These are phyloP conservation scores for Polypedilum vanderplanki DNA, from an alignment of 1,140 invertebrate genomes.

Conservation along the genomic window DNA sequence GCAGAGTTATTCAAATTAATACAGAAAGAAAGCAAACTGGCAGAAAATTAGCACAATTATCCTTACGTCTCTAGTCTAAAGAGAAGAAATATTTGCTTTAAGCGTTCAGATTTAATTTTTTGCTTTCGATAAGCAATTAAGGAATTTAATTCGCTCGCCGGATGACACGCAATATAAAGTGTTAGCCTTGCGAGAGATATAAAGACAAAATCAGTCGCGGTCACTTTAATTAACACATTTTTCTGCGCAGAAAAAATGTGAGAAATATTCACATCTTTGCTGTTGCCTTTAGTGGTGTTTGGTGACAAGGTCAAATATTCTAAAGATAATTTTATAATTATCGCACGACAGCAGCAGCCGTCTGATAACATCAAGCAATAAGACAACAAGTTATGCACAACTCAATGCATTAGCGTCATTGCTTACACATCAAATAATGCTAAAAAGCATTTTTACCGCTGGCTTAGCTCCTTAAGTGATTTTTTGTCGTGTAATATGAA, in stretches of 20 bases:
- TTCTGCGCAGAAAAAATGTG: not conserved
- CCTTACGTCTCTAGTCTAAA: not conserved
- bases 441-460: too few species aligned
- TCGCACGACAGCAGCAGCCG: too few species aligned
- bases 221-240: conserved; percentile 16
- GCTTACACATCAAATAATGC: too few species aligned
- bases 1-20: not conserved
- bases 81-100: not conserved
- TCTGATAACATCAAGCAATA: too few species aligned
- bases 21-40: not conserved
- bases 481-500: too few species aligned
- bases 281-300: not conserved
- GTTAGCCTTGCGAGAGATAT: not conserved
- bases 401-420: too few species aligned
- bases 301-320: too few species aligned
- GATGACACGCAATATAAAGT: not conserved
- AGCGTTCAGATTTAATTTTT: not conserved
- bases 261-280: not conserved
- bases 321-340: too few species aligned
- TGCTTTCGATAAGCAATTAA: not conserved
- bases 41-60: conserved; percentile 4
- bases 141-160: not conserved
- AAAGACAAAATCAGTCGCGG: not conserved
- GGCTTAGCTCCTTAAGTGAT: too few species aligned
- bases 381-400: too few species aligned